These are phyloP conservation scores for Eublepharis macularius DNA, from an alignment of 2,113 vertebrate genomes.

Conservation along the genomic window DNA sequence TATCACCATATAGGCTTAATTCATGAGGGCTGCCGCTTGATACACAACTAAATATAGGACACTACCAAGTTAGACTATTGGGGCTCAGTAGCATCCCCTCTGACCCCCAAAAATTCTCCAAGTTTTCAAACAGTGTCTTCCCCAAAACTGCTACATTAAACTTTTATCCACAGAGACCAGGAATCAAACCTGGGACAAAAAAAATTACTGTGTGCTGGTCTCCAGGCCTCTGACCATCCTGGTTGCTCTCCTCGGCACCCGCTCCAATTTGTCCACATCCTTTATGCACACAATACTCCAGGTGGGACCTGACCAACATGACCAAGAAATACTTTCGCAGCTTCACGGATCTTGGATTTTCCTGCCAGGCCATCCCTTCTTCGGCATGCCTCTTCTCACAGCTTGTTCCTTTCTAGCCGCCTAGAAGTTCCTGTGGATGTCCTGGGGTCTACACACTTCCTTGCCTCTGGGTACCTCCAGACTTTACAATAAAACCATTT, in stretches of 20 bases:
- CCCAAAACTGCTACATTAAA: neutral
- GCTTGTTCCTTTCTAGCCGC: neutral
- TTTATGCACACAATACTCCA: too few species aligned
- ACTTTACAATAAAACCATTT: too few species aligned
- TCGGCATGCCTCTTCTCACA: neutral
- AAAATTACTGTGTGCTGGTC: too few species aligned
- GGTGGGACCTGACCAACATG: too few species aligned
- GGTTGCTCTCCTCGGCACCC: too few species aligned
- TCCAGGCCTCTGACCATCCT: too few species aligned
- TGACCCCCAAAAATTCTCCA: neutral
- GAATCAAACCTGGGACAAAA: neutral
- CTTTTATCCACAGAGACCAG: neutral
- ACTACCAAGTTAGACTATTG: neutral
- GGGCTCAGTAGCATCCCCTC: neutral
- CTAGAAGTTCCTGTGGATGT: too few species aligned
- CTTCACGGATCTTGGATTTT: neutral
- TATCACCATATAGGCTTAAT: too few species aligned
- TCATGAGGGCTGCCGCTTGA: too few species aligned
- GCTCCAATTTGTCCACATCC: too few species aligned
- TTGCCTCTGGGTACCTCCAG: neutral
- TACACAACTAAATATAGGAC: neutral
- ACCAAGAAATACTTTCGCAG: neutral
- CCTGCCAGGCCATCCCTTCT: neutral
- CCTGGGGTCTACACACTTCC: too few species aligned
- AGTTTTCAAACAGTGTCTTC: too few species aligned